Percentiles rank a stretch among this genome's conserved stretches.
phyloP scores from a whole-genome alignment of 2,113 vertebrate species.

The Amazona guildingii region DNA sequence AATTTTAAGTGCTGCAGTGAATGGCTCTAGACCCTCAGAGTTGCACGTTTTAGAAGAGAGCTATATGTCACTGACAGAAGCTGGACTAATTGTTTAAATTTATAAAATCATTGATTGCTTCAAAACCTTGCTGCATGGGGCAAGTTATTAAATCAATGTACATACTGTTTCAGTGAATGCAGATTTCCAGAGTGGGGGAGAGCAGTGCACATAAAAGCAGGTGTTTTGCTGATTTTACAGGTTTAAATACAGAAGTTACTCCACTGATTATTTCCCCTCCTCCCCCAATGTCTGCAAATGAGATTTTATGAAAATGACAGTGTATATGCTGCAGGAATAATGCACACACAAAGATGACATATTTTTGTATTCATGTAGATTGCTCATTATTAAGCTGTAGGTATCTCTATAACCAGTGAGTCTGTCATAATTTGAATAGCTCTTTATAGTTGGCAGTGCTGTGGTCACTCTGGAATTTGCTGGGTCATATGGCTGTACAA shows the following conservation, averaged over 20 bases:
- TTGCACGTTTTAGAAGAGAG: not conserved
- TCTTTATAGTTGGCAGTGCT: not conserved
- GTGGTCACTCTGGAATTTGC: conserved; percentile 22
- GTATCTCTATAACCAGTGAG: not conserved
- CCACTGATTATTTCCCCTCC: not conserved
- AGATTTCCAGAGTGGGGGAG: not conserved
- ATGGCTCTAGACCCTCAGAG: not conserved
- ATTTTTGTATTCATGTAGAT: not conserved
- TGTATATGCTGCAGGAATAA: not conserved
- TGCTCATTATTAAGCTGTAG: not conserved
- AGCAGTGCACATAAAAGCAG: not conserved
- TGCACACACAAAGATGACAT: not conserved
- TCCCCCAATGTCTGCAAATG: not conserved
- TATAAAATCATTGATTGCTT: not conserved
- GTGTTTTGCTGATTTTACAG: not conserved
- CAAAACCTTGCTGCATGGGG: not conserved
- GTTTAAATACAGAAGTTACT: not conserved
- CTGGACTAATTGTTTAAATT: not conserved
- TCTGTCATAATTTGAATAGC: not conserved
- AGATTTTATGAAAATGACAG: not conserved
- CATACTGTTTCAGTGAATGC: not conserved
- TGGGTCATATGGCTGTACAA: not conserved
- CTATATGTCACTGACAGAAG: not conserved
- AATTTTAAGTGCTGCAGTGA: not conserved
- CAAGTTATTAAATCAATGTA: not conserved